Evolutionary conservation across 2,113 vertebrate genomes (phyloP).

Genomic region (Pimephales promelas): DNA sequence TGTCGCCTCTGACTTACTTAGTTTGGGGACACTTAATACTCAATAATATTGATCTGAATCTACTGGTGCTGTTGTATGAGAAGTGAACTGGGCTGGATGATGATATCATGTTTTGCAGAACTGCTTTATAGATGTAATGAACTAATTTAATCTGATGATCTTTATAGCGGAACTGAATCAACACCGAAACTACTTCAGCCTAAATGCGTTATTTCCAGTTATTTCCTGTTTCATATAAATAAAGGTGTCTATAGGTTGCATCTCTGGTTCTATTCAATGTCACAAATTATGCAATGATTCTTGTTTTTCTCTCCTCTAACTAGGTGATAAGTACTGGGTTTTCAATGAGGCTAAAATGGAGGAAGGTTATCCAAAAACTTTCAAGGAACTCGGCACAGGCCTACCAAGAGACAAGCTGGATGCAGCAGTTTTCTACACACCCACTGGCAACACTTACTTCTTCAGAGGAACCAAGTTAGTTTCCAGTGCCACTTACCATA

Average conservation of each 20-base stretch:
- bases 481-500: background rate
- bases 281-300: background rate
- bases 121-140: too few relatives aligned
- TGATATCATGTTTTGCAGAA: too few relatives aligned
- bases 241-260: background rate
- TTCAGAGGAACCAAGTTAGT: conserved; percentile 88
- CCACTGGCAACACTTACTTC: conserved; percentile 89
- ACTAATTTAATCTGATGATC: too few relatives aligned
- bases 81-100: too few relatives aligned
- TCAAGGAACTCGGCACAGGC: conserved; percentile 82
- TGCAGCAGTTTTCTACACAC: conserved; percentile 86
- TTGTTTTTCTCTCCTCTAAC: background rate
- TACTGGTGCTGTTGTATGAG: too few relatives aligned
- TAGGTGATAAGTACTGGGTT: conserved; percentile 88
- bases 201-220: too few relatives aligned
- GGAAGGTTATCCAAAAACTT: conserved; percentile 83
- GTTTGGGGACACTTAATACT: too few relatives aligned
- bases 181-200: too few relatives aligned
- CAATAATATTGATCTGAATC: too few relatives aligned
- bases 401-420: conserved; percentile 86
- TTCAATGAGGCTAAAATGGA: conserved; percentile 85
- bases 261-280: background rate
- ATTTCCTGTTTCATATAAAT: too few relatives aligned
- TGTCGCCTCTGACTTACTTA: too few relatives aligned
- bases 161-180: too few relatives aligned